Conservation (phyloP, 2,888 invertebrate genomes). For the Raillietiella orientalis region DNA sequence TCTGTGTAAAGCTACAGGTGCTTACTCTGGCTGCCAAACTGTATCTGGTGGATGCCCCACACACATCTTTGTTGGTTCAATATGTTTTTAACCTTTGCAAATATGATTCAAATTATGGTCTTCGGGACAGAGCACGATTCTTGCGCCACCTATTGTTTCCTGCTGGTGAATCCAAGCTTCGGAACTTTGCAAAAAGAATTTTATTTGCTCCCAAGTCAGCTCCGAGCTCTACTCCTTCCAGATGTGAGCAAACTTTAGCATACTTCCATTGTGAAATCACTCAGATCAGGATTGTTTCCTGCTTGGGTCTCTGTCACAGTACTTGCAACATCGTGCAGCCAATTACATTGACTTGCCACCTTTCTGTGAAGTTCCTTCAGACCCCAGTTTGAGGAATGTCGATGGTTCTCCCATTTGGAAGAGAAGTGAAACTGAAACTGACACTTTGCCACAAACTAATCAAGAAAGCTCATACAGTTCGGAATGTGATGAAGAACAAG, state of each 20-base stretch:
- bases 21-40: conserved; percentile 81
- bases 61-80: conserved; percentile 52
- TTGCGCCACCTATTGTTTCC: conserved; percentile 45
- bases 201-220: conserved; percentile 80
- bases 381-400: conserved; percentile 41
- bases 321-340: conserved; percentile 45
- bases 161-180: conserved; percentile 19
- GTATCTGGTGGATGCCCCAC: conserved; percentile 52
- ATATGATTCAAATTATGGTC: conserved; percentile 92
- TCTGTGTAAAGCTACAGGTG: conserved; percentile 79
- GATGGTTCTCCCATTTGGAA: conserved; percentile 11
- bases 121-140: conserved; percentile 72
- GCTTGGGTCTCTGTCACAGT: conserved; percentile 78
- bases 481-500: conserved; percentile 13
- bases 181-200: conserved; percentile 38
- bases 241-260: too few relatives aligned
- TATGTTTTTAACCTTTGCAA: conserved; percentile 77
- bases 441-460: too few relatives aligned
- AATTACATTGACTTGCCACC: conserved; percentile 67
- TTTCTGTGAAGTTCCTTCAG: conserved; percentile 41
- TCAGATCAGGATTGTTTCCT: conserved; percentile 64
- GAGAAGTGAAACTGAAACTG: conserved; percentile 21
- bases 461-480: conserved; percentile 38
- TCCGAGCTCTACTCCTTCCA: conserved; percentile 19
- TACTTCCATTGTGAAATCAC: too few relatives aligned